Conservation (phyloP, 2,113 vertebrate genomes). For the Eubucco bourcierii region DNA sequence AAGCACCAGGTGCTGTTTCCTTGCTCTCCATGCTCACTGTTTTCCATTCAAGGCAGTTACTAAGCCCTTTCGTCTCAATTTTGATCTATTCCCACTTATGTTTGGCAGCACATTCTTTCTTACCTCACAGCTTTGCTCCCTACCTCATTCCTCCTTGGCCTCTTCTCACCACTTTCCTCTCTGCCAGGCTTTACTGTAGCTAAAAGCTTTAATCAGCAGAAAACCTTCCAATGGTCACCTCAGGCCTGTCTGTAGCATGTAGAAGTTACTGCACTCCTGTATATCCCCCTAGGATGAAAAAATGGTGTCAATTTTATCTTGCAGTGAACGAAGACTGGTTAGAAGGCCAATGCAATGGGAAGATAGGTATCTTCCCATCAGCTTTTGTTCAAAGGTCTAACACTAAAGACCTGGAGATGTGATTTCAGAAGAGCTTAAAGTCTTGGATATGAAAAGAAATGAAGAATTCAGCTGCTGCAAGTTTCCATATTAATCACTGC, state of each 20-base stretch:
- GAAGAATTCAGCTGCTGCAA: not conserved
- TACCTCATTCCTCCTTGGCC: not conserved
- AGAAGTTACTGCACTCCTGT: not conserved
- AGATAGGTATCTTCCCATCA: slow-evolving; percentile 89
- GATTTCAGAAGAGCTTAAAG: not conserved
- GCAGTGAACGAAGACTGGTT: slow-evolving; percentile 93
- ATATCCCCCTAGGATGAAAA: not conserved
- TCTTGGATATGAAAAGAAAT: not conserved
- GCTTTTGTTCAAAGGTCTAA: slow-evolving; percentile 75
- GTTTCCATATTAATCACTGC: not conserved
- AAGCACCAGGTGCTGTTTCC: not conserved
- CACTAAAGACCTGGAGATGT: not conserved
- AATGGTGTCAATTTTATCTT: not conserved
- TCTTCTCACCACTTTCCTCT: not conserved
- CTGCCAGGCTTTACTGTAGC: not conserved
- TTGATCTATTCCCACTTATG: not conserved
- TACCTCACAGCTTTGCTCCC: not conserved
- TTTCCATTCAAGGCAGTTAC: not conserved
- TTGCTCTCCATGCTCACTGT: not conserved
- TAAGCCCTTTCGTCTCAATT: not conserved
- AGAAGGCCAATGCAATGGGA: slow-evolving; percentile 88
- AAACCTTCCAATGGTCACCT: not conserved
- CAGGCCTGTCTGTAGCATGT: not conserved
- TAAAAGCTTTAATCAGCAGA: not conserved
- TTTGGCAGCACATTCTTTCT: not conserved